phyloP scores from a whole-genome alignment of 2,888 invertebrate genomes.

The Balanococcus diminutus region DNA sequence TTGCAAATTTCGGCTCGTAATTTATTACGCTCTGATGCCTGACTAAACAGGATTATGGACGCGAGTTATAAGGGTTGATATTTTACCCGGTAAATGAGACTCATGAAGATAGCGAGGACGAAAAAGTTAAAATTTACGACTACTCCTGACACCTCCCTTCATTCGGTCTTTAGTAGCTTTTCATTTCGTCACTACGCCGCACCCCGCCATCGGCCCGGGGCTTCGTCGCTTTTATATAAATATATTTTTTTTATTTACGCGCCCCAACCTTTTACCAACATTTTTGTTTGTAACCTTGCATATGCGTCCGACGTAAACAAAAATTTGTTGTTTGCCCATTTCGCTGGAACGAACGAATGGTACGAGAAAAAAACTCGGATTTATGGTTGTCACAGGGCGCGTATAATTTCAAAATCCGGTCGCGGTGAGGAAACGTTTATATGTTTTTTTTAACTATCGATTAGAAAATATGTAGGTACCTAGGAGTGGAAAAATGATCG shows the following conservation, averaged over 20 bases:
- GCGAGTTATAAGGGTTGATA: constrained; percentile 47
- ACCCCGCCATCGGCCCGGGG: background rate
- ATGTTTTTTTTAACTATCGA: constrained; percentile 1
- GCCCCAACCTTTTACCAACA: background rate
- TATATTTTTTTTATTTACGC: background rate
- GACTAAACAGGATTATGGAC: constrained; percentile 51
- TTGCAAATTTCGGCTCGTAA: constrained; percentile 46
- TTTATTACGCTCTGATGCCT: constrained; percentile 51
- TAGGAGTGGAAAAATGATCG: background rate
- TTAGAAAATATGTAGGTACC: background rate
- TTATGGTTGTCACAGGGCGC: background rate
- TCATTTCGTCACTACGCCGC: background rate
- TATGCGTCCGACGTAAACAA: constrained; percentile 32
- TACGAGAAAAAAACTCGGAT: background rate
- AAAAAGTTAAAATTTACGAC: constrained; percentile 52
- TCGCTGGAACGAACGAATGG: background rate
- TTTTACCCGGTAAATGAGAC: constrained; percentile 45
- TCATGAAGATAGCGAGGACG: constrained; percentile 47
- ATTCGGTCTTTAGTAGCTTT: constrained; percentile 26
- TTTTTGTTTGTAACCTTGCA: constrained; percentile 34
- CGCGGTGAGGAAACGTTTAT: background rate
- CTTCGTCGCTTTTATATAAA: background rate
- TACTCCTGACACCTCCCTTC: constrained; percentile 36
- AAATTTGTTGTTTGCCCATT: constrained; percentile 12
- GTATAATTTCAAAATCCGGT: background rate